Base-by-base conservation (phyloP, 2,797 vertebrate species). In the Alectoris magna region DNA sequence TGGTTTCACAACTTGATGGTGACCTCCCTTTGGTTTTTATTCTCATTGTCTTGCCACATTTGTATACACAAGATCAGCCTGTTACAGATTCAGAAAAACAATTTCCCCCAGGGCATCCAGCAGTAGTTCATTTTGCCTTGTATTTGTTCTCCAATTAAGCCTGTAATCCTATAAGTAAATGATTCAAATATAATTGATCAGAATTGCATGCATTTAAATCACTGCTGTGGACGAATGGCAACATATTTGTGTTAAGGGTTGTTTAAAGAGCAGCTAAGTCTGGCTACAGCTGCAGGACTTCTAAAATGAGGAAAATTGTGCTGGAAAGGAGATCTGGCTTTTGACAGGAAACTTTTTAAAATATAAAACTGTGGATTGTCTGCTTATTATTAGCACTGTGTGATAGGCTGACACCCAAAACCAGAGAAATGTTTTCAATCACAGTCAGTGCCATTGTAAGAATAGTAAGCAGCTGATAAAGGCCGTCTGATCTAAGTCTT, bases 71-170 rank as follows among this genome's bases (percentile, higher is more conserved):
- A 73, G 44, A 60, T 51, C 53, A 64, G 56, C n/a, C 80, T 92
- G 56, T 67, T 88, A 84, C 73, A 90, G 43, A 94, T 72, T 92
- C 56, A 62, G 84, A 87, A 93, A 88, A 91, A 67, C 59, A 81
- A 2, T 80, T 77, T 96, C 86, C 58, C 66, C 58, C 66, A 38
- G 58, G 87, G 71, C 83, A 88, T 92, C 53, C 58, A 92, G 85
- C 56, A 92, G 91, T 64, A 95, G 92, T 67, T 84, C 81, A 63
- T 95, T 92, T 87, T 85, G 74, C 77, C 69, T 94, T 77, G 69
- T 48, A 70, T 91, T 96, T 96, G 70, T 91, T 96, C 64, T 75
- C 46, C 74, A 92, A 86, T 96, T 90, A 89, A 66, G 70, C 31
- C 39, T 84, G 69, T 76, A 91, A 88, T 95, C 76, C 70, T 90